These are phyloP conservation scores for Cryptus armator DNA, from an alignment of 2,888 invertebrate species.

Conservation along the genomic window DNA sequence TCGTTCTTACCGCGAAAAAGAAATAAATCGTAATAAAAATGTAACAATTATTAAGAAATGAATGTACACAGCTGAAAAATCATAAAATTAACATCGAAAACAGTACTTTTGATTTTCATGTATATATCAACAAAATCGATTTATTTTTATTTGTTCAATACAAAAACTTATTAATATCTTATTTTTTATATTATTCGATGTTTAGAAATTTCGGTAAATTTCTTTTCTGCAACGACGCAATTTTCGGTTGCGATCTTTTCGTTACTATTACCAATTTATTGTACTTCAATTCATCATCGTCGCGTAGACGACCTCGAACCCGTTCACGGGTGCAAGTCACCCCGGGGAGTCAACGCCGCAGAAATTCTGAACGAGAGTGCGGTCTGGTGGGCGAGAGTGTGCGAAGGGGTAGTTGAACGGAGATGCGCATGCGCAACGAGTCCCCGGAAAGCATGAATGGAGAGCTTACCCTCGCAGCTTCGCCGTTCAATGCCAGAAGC, in stretches of 20 bases:
- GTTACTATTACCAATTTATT: neutral
- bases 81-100: neutral
- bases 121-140: too few relatives aligned
- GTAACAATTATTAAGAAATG: neutral
- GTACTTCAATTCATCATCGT: neutral
- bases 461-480: constrained; percentile 55
- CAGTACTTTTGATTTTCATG: neutral
- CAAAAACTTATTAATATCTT: too few relatives aligned
- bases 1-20: neutral
- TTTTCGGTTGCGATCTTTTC: neutral
- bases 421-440: constrained; percentile 53
- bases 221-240: too few relatives aligned
- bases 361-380: constrained; percentile 40
- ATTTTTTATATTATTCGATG: too few relatives aligned
- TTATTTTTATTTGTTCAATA: too few relatives aligned
- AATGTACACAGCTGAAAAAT: neutral
- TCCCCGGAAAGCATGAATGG: constrained; percentile 67
- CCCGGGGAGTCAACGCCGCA: constrained; percentile 1
- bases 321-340: constrained; percentile 12
- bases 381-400: constrained; percentile 16
- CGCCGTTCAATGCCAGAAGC: constrained; percentile 63
- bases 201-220: too few relatives aligned
- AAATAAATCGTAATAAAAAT: neutral
- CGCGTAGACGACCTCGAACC: constrained; percentile 3
- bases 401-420: constrained; percentile 59